Conservation (phyloP, 1,140 invertebrate species). For the Propsilocerus akamusi region DNA sequence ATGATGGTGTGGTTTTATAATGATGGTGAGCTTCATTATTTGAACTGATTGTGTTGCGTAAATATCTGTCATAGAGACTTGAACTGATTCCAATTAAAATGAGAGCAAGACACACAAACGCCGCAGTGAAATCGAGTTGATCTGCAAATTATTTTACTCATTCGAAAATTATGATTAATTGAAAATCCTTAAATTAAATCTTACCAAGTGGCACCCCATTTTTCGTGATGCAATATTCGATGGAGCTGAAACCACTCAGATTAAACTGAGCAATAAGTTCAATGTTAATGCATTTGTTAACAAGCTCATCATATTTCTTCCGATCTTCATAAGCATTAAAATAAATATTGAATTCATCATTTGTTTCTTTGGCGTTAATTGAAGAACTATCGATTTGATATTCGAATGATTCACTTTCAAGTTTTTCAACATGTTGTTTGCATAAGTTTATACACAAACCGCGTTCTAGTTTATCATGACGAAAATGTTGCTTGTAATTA, state of each 20-base stretch:
- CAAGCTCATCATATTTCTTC: slow-evolving; percentile 10
- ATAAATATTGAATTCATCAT: not conserved
- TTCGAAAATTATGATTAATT: not conserved
- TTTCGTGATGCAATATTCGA: slow-evolving; percentile 16
- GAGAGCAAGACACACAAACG: not conserved
- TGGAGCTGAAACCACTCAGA: slow-evolving; percentile 11
- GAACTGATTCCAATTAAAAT: not conserved
- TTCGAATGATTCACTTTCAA: too few species aligned
- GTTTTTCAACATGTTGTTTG: slow-evolving; percentile 4
- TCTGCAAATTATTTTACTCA: not conserved
- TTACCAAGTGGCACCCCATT: slow-evolving; percentile 11
- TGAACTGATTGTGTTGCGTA: not conserved
- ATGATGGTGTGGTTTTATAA: not conserved
- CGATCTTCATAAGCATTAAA: slow-evolving; percentile 6
- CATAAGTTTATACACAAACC: slow-evolving; percentile 26
- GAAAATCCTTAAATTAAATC: not conserved
- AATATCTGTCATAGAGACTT: not conserved
- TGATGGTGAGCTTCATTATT: not conserved
- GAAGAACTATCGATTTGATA: too few species aligned
- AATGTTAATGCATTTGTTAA: slow-evolving; percentile 17
- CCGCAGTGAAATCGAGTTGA: not conserved
- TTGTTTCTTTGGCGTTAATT: not conserved
- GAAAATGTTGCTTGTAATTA: slow-evolving; percentile 26
- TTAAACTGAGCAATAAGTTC: slow-evolving; percentile 12
- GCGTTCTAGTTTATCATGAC: slow-evolving; percentile 29